Evolutionary conservation across 1,140 invertebrate genomes (phyloP), one percentile per base, ranked within the genome.

Genomic region (Palaemon carinicauda): DNA sequence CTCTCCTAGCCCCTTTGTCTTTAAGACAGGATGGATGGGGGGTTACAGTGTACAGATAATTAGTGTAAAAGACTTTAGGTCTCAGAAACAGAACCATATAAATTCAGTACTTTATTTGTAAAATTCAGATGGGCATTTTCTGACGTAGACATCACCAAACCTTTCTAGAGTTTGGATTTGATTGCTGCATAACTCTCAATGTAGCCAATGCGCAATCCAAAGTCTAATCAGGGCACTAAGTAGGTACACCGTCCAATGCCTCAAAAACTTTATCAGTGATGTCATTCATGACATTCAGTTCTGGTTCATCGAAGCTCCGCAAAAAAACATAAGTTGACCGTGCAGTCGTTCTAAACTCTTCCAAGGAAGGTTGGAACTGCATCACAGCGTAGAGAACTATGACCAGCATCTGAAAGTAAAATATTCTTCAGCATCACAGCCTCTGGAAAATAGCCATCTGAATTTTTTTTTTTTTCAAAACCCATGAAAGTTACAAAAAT

Each of bases 241-340:
- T 12, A 41, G 7, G 41, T 19, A 56, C 78, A 29, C 60, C 60
- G 51, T 82, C 52, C 10, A 82, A 19, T 4, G 69, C 52, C 19
- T 82, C 80, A 71, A 82, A 82, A 19, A 82, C 69, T 15, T 24
- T 82, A 27, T 82, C 60, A 0, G 80, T 82, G 12, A 82, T 51
- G 4, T 82, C 60, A 52, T 82, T 82, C 60, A 82, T 73, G 3
- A 82, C 33, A 10, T 52, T 69, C 3, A 82, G 69, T 73, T 82
- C 60, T 1, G 80, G 80, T 0, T 60, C 21, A 19, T 82, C 73
- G 21, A 82, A 82, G 29, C 52, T 50, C 21, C 24, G 56, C 7
- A 82, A 29, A 29, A 82, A 82, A 31, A 73, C 33, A 7, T 73
- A 82, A 12, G 80, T 15, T 17, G 80, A 21, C 15, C 71, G 80